Conservation (phyloP, 2,113 vertebrate species). For the Motacilla alba region DNA sequence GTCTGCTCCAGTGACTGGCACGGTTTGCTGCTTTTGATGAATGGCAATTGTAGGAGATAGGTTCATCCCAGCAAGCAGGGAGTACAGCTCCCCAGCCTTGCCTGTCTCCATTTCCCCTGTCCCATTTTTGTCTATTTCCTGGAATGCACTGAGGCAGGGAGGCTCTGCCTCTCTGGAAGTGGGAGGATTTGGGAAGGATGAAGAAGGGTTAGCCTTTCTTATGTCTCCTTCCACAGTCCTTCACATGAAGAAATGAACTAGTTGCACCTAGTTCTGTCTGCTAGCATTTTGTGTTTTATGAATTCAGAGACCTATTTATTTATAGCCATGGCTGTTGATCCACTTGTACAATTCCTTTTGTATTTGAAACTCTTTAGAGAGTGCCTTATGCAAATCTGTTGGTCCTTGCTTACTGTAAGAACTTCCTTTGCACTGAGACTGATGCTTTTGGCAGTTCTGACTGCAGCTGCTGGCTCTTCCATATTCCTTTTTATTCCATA, state of each 20-base stretch:
- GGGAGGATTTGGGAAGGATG: background rate
- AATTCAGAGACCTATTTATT: background rate
- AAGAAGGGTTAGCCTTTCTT: background rate
- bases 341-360: background rate
- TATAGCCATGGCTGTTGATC: background rate
- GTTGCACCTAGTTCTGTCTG: background rate
- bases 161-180: background rate
- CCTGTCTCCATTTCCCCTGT: background rate
- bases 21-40: accelerated
- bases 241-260: background rate
- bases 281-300: background rate
- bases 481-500: background rate
- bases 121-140: background rate
- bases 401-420: background rate
- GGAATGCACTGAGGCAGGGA: background rate
- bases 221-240: background rate
- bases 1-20: background rate
- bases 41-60: background rate
- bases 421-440: background rate
- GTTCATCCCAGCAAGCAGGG: background rate
- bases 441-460: background rate
- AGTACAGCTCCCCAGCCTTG: background rate
- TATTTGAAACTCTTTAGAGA: background rate
- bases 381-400: background rate
- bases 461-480: background rate